Evolutionary conservation across 1,140 invertebrate genomes (phyloP).

Genomic region (Cyrtorhinus lividipennis): DNA sequence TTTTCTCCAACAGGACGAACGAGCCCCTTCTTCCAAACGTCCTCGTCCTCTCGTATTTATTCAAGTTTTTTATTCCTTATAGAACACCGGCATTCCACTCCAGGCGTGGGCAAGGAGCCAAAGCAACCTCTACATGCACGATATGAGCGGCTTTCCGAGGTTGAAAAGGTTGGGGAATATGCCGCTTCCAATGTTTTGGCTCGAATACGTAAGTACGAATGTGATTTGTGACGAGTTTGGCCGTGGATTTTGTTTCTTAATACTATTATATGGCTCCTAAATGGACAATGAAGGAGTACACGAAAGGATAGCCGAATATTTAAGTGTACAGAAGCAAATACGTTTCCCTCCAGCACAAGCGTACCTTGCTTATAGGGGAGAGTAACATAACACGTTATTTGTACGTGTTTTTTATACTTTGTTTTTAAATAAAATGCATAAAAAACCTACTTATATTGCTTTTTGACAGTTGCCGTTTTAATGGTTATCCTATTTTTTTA

Average conservation of each 20-base stretch:
- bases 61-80: too few species aligned
- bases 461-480: too few species aligned
- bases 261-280: not conserved
- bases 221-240: not conserved
- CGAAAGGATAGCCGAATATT: not conserved
- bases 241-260: not conserved
- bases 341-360: not conserved
- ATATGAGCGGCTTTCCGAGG: slow-evolving; percentile 32
- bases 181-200: slow-evolving; percentile 42
- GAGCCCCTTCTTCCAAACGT: too few species aligned
- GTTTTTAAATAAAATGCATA: too few species aligned
- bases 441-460: too few species aligned
- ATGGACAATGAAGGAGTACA: not conserved
- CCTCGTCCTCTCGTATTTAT: too few species aligned
- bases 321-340: not conserved
- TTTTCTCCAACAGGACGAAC: too few species aligned
- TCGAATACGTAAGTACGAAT: slow-evolving; percentile 43
- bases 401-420: too few species aligned
- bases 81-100: slow-evolving; percentile 41
- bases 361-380: too few species aligned
- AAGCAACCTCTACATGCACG: slow-evolving; percentile 37
- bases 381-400: too few species aligned
- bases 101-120: slow-evolving; percentile 39
- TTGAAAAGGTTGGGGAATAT: slow-evolving; percentile 37
- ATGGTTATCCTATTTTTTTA: too few species aligned